Percentiles rank a stretch among this genome's conserved stretches.
Conservation (phyloP, 2,888 invertebrate genomes). For the Cephus pulcher region DNA sequence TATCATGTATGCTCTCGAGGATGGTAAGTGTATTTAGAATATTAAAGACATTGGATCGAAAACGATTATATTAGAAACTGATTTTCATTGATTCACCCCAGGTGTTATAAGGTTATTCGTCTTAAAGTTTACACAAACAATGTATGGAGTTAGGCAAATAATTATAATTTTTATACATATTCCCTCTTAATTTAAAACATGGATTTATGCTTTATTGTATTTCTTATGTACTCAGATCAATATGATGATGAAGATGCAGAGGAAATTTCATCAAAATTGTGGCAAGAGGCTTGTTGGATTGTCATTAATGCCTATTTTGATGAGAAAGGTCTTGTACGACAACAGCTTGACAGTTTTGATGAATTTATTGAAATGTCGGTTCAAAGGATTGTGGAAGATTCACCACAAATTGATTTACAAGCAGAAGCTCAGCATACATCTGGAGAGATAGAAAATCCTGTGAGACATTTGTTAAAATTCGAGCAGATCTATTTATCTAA, state of each 20-base stretch:
- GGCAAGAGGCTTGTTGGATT: conserved; percentile 99
- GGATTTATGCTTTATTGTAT: not conserved
- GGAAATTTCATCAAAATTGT: conserved; percentile 97
- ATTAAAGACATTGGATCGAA: not conserved
- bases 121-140: not conserved
- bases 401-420: conserved; percentile 96
- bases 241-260: conserved; percentile 91
- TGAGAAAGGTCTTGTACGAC: conserved; percentile 98
- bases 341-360: conserved; percentile 99
- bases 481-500: conserved; percentile 99
- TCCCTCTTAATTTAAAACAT: not conserved
- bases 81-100: not conserved
- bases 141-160: not conserved
- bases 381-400: conserved; percentile 98
- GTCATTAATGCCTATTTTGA: conserved; percentile 99
- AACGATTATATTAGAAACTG: not conserved
- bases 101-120: not conserved
- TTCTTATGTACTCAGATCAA: conserved; percentile 26
- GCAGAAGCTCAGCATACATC: conserved; percentile 98
- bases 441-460: conserved; percentile 91
- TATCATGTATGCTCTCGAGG: conserved; percentile 6
- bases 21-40: not conserved
- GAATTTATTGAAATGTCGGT: conserved; percentile 99
- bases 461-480: conserved; percentile 92
- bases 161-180: conserved; percentile 1